A percentile compares a stretch with the other conserved stretches of the same genome.
These are phyloP conservation scores for Sycophila sp. DNA, from an alignment of 1,140 invertebrate species.

Conservation along the genomic window DNA sequence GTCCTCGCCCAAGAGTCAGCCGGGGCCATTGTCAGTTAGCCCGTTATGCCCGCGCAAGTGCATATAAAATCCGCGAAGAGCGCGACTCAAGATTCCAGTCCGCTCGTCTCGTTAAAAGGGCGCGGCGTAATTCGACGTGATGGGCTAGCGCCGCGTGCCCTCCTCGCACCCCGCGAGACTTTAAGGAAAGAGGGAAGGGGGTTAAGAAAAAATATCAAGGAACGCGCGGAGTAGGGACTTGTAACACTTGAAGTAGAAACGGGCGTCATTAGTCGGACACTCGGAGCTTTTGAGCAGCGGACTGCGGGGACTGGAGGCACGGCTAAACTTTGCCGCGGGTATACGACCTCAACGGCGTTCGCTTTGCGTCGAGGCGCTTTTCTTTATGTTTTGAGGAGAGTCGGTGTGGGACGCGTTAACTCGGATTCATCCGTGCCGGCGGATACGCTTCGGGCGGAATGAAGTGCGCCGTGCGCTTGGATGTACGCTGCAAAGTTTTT, in stretches of 20 bases:
- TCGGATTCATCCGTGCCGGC: no score
- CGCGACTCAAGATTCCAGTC: background rate
- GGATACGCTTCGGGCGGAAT: no score
- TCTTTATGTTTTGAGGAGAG: no score
- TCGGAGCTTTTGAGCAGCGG: slow-evolving; percentile 8
- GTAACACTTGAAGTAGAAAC: slow-evolving; percentile 34
- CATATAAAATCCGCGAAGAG: background rate
- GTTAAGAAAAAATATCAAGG: background rate
- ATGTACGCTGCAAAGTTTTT: no score
- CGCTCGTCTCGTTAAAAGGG: slow-evolving; percentile 20
- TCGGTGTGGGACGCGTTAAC: slow-evolving; percentile 15
- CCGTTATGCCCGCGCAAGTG: no score
- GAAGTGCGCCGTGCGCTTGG: no score
- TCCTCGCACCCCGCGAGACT: no score
- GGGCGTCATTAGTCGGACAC: slow-evolving; percentile 36
- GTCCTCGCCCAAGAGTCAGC: no score
- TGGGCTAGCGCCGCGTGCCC: background rate
- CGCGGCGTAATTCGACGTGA: slow-evolving; percentile 12
- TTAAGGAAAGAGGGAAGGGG: background rate
- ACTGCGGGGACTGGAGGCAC: background rate
- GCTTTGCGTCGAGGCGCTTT: no score
- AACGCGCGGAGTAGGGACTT: slow-evolving; percentile 2
- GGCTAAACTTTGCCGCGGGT: slow-evolving; percentile 15
- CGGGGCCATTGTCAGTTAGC: background rate
- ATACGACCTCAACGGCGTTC: background rate